Evolutionary conservation across 2,888 invertebrate genomes (phyloP).

Genomic region (Epirrita christyi): DNA sequence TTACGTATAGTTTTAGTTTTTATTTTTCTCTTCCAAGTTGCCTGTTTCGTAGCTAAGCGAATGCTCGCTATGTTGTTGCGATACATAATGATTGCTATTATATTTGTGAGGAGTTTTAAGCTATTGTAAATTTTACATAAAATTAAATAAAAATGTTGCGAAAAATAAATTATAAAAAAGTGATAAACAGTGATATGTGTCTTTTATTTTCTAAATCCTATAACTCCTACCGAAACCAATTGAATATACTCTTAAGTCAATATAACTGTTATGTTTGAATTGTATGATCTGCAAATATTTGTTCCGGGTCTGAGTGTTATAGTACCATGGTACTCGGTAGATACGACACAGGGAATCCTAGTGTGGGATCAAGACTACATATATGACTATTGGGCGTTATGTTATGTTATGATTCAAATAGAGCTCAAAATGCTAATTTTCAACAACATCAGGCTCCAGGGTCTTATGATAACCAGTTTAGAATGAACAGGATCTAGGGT

Average conservation of each 20-base stretch:
- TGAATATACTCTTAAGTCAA: neutral
- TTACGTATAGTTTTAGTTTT: slow-evolving; percentile 63
- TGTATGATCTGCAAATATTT: too few species aligned
- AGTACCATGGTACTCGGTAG: too few species aligned
- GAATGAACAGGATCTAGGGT: too few species aligned
- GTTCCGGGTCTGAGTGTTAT: too few species aligned
- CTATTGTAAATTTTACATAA: slow-evolving; percentile 85
- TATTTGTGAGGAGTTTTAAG: slow-evolving; percentile 84
- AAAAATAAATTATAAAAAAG: slow-evolving; percentile 84
- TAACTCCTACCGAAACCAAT: neutral
- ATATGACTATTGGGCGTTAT: too few species aligned
- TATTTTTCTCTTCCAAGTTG: slow-evolving; percentile 72
- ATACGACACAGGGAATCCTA: too few species aligned
- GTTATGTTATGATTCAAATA: too few species aligned
- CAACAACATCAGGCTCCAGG: too few species aligned
- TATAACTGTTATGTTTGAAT: too few species aligned
- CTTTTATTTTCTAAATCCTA: slow-evolving; percentile 56
- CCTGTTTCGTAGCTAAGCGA: slow-evolving; percentile 67
- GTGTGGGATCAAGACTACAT: too few species aligned
- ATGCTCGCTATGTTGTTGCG: slow-evolving; percentile 65
- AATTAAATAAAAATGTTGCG: slow-evolving; percentile 83
- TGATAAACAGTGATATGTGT: slow-evolving; percentile 76
- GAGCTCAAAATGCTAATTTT: too few species aligned
- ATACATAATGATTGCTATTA: slow-evolving; percentile 69
- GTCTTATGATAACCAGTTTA: too few species aligned